Evolutionary conservation across 2,797 vertebrate species (phyloP), one percentile per base, ranked within the genome.

Genomic region (Myoxocephalus aenaeus): DNA sequence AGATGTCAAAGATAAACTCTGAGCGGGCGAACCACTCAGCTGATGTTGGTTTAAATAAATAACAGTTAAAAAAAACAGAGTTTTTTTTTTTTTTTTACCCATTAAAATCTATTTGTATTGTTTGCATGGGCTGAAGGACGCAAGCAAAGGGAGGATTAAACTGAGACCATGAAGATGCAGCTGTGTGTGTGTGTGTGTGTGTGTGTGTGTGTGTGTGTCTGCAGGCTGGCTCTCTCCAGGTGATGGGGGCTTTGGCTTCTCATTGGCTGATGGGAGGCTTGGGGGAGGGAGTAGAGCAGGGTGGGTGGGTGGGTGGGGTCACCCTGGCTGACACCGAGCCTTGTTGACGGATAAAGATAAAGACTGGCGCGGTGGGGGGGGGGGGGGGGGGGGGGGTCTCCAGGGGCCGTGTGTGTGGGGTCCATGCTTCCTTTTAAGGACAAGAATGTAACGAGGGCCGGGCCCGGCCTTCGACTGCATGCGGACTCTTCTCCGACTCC

Each of bases 211-310:
- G 17, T 51, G 64, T 18, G 34, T 13, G 29, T 42, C 53, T 78
- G 70, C 76, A 64, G 48, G 92, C 88, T 77, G 89, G 89, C 92
- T 94, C 94, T 93, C 91, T 94, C 92, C 86, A 66, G 83, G 90
- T 90, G 89, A 88, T 69, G 70, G 85, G 92, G 79, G 15, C 74
- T 89, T 85, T 94, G 92, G 90, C 92, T 95, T 92, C 79, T 90
- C 91, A 63, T 62, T 80, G 88, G 86, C 92, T 88, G 53, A 82
- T 27, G 87, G 85, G 73, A 65, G 32, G 70, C 66, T 29, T 38
- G 38, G 71, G n/a, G 73, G 54, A 73, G 15, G 40, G 56, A 71
- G 3, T 14, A 22, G 18, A 38, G 5, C 10, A 11, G 11, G 48
- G 18, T 8, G 4, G 44, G 15, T 32, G 2, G n/a, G 48, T 9